These are phyloP conservation scores for Criorhina ranunculi DNA, from an alignment of 2,888 invertebrate species.

Conservation along the genomic window DNA sequence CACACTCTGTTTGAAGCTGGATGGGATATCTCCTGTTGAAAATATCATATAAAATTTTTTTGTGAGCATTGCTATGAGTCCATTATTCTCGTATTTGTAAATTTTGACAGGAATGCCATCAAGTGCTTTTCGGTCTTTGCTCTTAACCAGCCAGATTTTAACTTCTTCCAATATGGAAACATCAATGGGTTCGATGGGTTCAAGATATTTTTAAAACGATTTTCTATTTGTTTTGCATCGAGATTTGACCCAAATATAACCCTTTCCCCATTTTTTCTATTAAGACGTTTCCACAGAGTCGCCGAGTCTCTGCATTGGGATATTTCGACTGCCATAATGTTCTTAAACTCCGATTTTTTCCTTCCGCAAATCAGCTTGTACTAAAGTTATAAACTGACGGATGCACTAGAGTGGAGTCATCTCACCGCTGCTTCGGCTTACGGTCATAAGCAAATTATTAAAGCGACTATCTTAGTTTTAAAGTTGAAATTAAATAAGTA, in stretches of 20 bases:
- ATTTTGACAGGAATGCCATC: slow-evolving; percentile 9
- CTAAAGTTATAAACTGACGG: no score
- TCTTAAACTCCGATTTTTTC: slow-evolving; percentile 1
- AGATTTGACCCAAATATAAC: neutral
- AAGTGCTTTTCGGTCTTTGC: slow-evolving; percentile 3
- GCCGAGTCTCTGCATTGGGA: slow-evolving; percentile 13
- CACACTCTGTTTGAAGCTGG: neutral
- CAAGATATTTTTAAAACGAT: slow-evolving; percentile 1
- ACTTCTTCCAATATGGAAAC: neutral
- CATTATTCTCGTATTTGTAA: slow-evolving; percentile 16
- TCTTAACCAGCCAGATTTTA: neutral
- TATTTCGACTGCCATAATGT: neutral
- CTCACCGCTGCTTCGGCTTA: no score
- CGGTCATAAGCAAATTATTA: no score
- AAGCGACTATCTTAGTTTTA: no score
- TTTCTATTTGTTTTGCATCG: neutral
- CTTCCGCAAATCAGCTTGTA: no score
- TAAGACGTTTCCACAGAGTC: slow-evolving; percentile 7
- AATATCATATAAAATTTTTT: neutral
- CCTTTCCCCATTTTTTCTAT: neutral
- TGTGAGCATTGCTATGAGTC: no score
- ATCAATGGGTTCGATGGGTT: neutral
- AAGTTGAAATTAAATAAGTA: no score
- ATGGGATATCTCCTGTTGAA: slow-evolving; percentile 4
- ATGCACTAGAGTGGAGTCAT: no score